Evolutionary conservation across 2,888 invertebrate species (phyloP), one percentile per base, ranked within the genome.

Genomic region (Orthosia cruda): DNA sequence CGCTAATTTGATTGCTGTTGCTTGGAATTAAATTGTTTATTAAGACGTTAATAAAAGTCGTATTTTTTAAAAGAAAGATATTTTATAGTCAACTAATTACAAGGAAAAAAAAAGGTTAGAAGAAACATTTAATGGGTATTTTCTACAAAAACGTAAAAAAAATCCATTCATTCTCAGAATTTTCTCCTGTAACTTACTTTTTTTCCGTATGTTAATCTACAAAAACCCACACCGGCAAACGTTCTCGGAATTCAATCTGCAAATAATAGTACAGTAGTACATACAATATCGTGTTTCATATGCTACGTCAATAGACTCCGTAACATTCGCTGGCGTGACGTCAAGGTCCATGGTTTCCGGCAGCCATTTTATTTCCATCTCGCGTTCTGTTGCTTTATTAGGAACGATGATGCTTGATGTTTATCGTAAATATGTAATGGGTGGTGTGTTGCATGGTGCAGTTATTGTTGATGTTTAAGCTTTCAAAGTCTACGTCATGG

Each of bases 221-320:
- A 66, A 57, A 76, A 45, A 49, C 0, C 13, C 7, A 26, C n/a
- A 63, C 18, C 15, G 20, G 55, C 49, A 13, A 32, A 54, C 4
- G 18, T 74, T 84, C 62, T 47, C 52, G 71, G 71, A 85, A 85
- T 62, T 65, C 40, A 26, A 81, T 50, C 54, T 69, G 68, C 68
- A 81, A 81, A 71, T 52, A 84, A 68, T 54, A 57, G 47, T 55
- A 26, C 20, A 80, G 23, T 49, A 61, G 61, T 84, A 71, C 40
- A 75, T 58, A 20, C 11, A 70, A 58, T 67, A 84, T 81, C 55
- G 13, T 47, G 64, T 71, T 71, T 81, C 71, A 54, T 70, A 23
- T 54, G 52, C 26, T 84, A 76, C 81, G 81, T 81, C 85, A 82
- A 85, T 77, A 23, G 55, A 81, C 70, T 62, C 69, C 40, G 40